These are phyloP conservation scores for Halyomorpha halys DNA, from an alignment of 1,140 invertebrate species.

Conservation along the genomic window DNA sequence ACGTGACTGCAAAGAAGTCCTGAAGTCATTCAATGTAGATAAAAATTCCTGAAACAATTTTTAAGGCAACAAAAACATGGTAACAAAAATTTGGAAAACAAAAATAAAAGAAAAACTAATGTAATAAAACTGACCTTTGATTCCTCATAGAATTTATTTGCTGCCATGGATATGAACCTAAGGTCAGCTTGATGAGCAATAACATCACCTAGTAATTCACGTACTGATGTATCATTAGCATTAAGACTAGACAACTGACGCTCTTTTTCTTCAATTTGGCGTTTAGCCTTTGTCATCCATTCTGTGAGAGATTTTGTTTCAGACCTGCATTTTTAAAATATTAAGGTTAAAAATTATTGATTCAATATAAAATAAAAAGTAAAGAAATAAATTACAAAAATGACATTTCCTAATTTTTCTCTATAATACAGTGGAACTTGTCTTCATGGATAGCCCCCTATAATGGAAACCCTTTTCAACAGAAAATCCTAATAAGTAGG, in stretches of 20 bases:
- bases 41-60: conserved; percentile 2
- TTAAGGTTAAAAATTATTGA: background rate
- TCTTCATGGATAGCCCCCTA: too few relatives aligned
- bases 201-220: conserved; percentile 85
- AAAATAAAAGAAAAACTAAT: too few relatives aligned
- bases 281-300: conserved; percentile 73
- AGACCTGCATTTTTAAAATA: conserved; percentile 38
- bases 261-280: conserved; percentile 74
- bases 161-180: conserved; percentile 85
- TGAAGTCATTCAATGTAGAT: conserved; percentile 18
- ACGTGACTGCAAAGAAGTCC: conserved; percentile 13
- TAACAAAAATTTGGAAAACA: background rate
- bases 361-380: background rate
- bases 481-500: too few relatives aligned
- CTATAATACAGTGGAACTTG: too few relatives aligned
- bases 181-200: conserved; percentile 90
- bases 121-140: conserved; percentile 51
- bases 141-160: conserved; percentile 89
- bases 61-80: background rate
- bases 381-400: too few relatives aligned
- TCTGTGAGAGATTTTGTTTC: conserved; percentile 70
- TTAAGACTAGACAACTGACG: conserved; percentile 69
- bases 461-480: too few relatives aligned
- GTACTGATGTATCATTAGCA: conserved; percentile 59
- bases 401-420: too few relatives aligned